phyloP scores from a whole-genome alignment of 2,797 vertebrate genomes.

The Varecia variegata region DNA sequence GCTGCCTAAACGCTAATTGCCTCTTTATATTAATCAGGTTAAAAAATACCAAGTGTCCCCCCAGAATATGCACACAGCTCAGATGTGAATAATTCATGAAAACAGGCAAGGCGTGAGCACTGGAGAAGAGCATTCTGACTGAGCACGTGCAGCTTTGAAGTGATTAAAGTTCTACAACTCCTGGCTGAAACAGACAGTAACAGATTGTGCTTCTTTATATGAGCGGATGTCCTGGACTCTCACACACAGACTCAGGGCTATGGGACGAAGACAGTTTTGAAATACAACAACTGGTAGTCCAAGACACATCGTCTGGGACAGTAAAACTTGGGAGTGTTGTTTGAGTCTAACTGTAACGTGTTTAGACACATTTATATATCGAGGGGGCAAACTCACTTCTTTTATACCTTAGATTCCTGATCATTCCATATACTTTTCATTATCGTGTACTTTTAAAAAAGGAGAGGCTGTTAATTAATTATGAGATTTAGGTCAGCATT shows the following conservation, averaged over 20 bases:
- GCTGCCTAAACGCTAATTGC: no score
- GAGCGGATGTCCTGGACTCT: no score
- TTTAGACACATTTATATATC: neutral
- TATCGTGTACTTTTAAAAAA: neutral
- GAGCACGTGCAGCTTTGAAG: neutral
- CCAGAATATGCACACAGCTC: no score
- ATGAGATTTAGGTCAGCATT: neutral
- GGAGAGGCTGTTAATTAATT: conserved; percentile 42
- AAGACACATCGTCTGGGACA: neutral
- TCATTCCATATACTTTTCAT: neutral
- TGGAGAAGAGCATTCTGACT: neutral
- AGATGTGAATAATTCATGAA: no score
- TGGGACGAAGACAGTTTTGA: neutral
- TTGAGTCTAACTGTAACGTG: neutral
- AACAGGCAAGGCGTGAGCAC: neutral
- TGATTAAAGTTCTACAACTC: neutral
- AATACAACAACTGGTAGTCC: neutral
- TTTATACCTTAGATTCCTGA: neutral
- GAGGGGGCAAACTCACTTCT: neutral
- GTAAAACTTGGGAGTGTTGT: neutral
- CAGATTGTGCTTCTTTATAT: no score
- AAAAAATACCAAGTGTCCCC: no score
- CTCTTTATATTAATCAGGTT: no score
- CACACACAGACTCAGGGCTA: no score
- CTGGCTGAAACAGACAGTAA: neutral